phyloP scores from a whole-genome alignment of 2,797 vertebrate genomes.

The Brotogeris chrysoptera region DNA sequence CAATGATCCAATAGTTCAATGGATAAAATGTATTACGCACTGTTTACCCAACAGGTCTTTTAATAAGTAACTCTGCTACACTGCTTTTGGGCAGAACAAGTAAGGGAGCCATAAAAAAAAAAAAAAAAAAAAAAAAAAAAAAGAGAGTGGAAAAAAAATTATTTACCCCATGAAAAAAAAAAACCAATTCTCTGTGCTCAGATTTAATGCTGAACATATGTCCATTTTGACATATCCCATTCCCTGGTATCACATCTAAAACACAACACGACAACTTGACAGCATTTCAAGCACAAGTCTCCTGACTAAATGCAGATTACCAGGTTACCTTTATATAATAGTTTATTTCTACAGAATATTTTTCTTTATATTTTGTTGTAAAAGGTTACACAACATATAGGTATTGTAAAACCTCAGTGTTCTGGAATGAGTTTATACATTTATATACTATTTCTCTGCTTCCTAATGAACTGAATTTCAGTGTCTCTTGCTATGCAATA shows the following conservation, averaged over 20 bases:
- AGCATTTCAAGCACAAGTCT: not conserved
- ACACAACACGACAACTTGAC: not conserved
- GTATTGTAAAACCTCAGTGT: not conserved
- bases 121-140: not conserved
- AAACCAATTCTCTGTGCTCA: not conserved
- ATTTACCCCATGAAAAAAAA: not conserved
- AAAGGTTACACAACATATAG: not conserved
- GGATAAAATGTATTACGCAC: fast-evolving
- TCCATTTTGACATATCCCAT: not conserved
- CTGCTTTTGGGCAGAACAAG: not conserved
- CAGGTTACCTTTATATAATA: not conserved
- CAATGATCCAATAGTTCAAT: not conserved
- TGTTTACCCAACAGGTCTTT: not conserved
- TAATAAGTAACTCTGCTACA: not conserved
- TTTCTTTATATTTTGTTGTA: not conserved
- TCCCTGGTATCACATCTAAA: not conserved
- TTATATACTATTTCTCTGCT: not conserved
- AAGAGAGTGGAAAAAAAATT: not conserved
- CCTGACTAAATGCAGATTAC: not conserved
- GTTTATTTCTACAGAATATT: not conserved
- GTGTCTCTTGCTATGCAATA: not conserved
- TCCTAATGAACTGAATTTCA: fast-evolving
- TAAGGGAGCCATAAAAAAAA: not conserved
- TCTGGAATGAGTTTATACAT: not conserved
- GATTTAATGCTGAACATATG: not conserved